phyloP scores from a whole-genome alignment of 1,140 invertebrate species.

The Trachelipus rathkii region DNA sequence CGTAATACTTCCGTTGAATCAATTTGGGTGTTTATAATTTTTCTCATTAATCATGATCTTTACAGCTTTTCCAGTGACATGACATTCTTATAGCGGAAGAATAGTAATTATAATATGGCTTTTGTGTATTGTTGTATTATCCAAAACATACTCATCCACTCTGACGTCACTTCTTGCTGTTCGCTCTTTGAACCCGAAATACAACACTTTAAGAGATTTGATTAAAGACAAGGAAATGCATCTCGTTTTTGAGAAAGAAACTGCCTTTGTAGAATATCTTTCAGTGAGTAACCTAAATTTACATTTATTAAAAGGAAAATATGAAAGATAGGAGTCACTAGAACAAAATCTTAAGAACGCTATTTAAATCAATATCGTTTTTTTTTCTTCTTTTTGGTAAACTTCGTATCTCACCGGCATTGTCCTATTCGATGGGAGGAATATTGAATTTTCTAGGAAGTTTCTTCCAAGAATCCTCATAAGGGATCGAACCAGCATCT shows the following conservation, averaged over 20 bases:
- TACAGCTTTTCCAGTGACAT: constrained; percentile 6
- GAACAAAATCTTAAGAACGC: no score
- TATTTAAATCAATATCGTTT: no score
- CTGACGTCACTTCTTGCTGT: constrained; percentile 43
- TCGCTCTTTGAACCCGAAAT: constrained; percentile 35
- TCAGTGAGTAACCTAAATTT: constrained; percentile 28
- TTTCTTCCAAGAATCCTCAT: no score
- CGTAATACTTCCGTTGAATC: no score
- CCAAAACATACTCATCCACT: constrained; percentile 33
- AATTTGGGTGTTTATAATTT: no score
- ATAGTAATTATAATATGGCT: constrained; percentile 31
- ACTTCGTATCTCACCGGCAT: no score
- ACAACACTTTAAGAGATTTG: constrained; percentile 35
- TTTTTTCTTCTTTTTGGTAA: no score
- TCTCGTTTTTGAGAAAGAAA: constrained; percentile 41
- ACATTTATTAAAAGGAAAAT: not conserved
- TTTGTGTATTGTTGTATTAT: constrained; percentile 26
- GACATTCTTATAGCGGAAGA: constrained; percentile 14
- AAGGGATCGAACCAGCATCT: no score
- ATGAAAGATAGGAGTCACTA: no score
- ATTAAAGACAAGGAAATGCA: constrained; percentile 33
- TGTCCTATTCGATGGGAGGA: no score
- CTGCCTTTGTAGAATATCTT: constrained; percentile 42
- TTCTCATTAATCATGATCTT: not conserved
- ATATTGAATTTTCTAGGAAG: no score